These are phyloP conservation scores for Drosophila repleta DNA, from an alignment of 1,140 invertebrate genomes.

Conservation along the genomic window DNA sequence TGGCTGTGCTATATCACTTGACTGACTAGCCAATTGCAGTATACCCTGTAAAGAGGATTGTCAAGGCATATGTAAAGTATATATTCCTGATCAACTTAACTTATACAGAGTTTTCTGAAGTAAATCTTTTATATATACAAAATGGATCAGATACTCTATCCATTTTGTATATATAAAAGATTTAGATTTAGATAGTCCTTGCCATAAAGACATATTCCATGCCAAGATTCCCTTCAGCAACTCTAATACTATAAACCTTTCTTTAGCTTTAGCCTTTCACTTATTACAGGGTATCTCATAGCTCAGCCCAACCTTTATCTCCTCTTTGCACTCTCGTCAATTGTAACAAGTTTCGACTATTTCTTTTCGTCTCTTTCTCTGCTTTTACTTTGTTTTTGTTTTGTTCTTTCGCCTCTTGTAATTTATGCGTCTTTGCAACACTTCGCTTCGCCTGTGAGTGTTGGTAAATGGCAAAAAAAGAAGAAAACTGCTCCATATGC, in stretches of 20 bases:
- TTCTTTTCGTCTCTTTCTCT: neutral
- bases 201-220: no score
- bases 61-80: no score
- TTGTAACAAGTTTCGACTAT: neutral
- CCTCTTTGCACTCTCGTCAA: neutral
- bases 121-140: no score
- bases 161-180: no score
- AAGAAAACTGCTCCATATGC: neutral
- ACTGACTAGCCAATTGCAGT: neutral
- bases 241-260: no score
- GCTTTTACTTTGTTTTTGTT: constrained; percentile 1
- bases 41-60: neutral
- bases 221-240: no score
- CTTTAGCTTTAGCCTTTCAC: neutral
- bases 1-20: constrained; percentile 2
- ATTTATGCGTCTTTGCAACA: constrained; percentile 57
- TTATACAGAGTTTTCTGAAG: no score
- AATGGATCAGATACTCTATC: no score
- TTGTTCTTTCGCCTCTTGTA: constrained; percentile 26
- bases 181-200: no score
- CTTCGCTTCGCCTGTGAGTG: constrained; percentile 13
- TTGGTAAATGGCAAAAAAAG: neutral
- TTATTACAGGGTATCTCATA: constrained; percentile 1
- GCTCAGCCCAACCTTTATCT: neutral
- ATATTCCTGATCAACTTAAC: no score